Evolutionary conservation across 1,140 invertebrate species (phyloP).

Genomic region (Dinothrombium tinctorium): DNA sequence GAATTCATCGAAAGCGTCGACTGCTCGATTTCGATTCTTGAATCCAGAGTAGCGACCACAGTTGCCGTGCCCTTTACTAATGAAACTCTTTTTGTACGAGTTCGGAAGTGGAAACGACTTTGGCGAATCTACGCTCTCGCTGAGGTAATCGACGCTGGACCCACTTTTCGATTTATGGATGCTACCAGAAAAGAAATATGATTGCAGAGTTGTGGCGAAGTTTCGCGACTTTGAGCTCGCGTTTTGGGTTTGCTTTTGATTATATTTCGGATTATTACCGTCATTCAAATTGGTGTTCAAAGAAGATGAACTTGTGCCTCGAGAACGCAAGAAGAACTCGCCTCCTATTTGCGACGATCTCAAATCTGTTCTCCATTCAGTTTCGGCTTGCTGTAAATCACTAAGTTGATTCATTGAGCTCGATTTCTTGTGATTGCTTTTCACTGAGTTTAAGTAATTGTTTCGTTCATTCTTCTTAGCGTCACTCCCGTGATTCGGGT

Average conservation of each 20-base stretch:
- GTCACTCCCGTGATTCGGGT: background rate
- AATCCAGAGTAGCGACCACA: conserved; percentile 13
- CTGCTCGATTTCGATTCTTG: background rate
- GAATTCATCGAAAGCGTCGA: background rate
- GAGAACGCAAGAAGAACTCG: background rate
- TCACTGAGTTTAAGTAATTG: too few relatives aligned
- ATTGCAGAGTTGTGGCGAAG: conserved; percentile 2
- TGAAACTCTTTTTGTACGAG: conserved; percentile 14
- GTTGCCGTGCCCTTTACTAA: conserved; percentile 13
- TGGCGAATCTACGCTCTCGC: background rate
- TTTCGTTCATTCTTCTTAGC: background rate
- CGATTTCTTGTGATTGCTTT: conserved; percentile 1
- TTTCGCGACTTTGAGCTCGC: background rate
- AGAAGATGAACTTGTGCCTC: background rate
- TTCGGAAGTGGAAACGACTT: conserved; percentile 12
- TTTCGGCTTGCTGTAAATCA: background rate
- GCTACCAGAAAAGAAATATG: conserved; percentile 3
- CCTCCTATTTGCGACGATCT: background rate
- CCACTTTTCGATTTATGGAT: conserved; percentile 1
- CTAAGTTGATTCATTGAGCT: background rate
- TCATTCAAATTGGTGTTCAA: background rate
- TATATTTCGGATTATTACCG: background rate
- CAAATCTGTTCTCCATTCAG: background rate
- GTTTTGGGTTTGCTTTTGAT: background rate
- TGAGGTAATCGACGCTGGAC: background rate